A percentile compares a stretch with the other conserved stretches of the same genome.
Conservation (phyloP, 2,113 vertebrate genomes). For the Paramormyrops kingsleyae region DNA sequence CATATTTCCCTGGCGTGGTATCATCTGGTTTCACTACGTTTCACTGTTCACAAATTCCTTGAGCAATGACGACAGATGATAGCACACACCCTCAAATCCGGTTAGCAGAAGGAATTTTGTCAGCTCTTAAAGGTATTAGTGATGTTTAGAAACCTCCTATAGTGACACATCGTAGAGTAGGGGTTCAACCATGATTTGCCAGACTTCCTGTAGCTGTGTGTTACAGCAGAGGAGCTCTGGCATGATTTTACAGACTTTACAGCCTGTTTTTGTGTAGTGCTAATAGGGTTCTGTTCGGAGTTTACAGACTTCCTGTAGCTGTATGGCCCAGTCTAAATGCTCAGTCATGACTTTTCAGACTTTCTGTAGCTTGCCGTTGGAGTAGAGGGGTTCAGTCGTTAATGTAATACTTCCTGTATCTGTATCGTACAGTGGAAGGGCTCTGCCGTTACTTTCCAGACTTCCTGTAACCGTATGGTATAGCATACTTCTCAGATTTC, state of each 20-base stretch:
- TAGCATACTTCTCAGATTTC: too few species aligned
- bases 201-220: background rate
- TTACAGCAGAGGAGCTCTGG: background rate
- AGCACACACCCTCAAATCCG: background rate
- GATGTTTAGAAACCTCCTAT: background rate
- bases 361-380: background rate
- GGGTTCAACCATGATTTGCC: background rate
- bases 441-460: background rate
- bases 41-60: conserved; percentile 22
- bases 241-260: background rate
- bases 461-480: too few species aligned
- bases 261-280: background rate
- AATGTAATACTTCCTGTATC: background rate
- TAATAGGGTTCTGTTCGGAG: background rate
- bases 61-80: background rate
- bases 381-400: background rate
- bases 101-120: conserved; percentile 14
- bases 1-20: background rate
- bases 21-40: conserved; percentile 28
- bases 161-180: background rate
- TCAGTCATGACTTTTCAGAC: background rate
- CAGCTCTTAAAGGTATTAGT: background rate
- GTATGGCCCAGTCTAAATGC: background rate
- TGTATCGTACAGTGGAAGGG: background rate
- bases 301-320: background rate